Conservation (phyloP, 2,113 vertebrate species). For the Malurus melanocephalus region DNA sequence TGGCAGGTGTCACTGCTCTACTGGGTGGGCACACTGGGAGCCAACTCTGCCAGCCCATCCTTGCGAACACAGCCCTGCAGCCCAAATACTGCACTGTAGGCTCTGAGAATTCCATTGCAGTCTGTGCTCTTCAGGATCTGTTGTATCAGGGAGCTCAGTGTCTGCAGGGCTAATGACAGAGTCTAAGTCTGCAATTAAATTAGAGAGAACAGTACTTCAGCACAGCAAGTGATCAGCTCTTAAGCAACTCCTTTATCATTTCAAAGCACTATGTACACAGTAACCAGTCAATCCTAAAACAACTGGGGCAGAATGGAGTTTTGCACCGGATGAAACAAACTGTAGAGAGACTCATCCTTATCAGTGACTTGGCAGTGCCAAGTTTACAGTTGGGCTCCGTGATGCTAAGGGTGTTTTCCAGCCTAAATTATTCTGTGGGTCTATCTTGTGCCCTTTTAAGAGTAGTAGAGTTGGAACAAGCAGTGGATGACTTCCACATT, state of each 20-base stretch:
- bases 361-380: neutral
- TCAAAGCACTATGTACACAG: neutral
- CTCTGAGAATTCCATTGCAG: neutral
- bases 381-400: neutral
- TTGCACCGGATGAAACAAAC: neutral
- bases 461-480: neutral
- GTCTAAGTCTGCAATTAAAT: slow-evolving; percentile 7
- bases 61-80: neutral
- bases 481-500: neutral
- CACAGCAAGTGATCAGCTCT: neutral
- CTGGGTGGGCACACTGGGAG: neutral
- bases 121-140: neutral
- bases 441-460: neutral
- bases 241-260: neutral
- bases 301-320: neutral
- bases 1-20: neutral
- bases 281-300: neutral
- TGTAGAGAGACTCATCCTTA: neutral
- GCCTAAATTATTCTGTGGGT: neutral
- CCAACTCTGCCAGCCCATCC: neutral
- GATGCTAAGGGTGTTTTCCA: neutral
- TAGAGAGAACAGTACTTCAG: neutral
- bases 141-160: neutral
- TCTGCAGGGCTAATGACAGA: neutral
- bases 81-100: neutral